phyloP scores from a whole-genome alignment of 1,140 invertebrate genomes.

The Cydia splendana region DNA sequence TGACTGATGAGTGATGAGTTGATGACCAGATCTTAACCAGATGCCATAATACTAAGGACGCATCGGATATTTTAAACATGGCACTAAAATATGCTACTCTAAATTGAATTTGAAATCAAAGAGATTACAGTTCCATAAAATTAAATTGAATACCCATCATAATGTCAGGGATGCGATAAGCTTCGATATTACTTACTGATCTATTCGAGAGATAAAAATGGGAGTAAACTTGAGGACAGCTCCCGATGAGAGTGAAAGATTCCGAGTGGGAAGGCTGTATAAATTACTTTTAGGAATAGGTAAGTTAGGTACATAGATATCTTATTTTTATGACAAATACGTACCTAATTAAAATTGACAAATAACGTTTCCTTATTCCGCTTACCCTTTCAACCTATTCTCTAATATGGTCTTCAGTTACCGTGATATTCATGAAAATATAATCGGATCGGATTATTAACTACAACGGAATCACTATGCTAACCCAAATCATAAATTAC shows the following conservation, averaged over 20 bases:
- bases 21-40: conserved; percentile 16
- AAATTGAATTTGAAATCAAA: conserved; percentile 33
- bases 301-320: too few relatives aligned
- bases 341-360: too few relatives aligned
- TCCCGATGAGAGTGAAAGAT: background rate
- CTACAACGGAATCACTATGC: too few relatives aligned
- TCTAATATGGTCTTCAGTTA: too few relatives aligned
- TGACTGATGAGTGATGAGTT: conserved; percentile 21
- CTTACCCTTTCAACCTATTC: too few relatives aligned
- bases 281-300: too few relatives aligned
- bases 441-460: too few relatives aligned
- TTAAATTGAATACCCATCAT: conserved; percentile 45
- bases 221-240: background rate
- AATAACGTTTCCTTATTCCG: too few relatives aligned
- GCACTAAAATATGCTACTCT: conserved; percentile 14
- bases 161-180: conserved; percentile 41
- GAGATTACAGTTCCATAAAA: conserved; percentile 37
- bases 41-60: conserved; percentile 2
- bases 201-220: conserved; percentile 40
- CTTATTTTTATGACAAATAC: too few relatives aligned
- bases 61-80: background rate
- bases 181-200: conserved; percentile 33
- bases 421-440: too few relatives aligned
- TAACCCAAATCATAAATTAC: too few relatives aligned
- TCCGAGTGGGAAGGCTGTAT: too few relatives aligned